A percentile compares a stretch with the other conserved stretches of the same genome.
These are phyloP conservation scores for Lateolabrax maculatus DNA, from an alignment of 2,797 vertebrate genomes.

Conservation along the genomic window DNA sequence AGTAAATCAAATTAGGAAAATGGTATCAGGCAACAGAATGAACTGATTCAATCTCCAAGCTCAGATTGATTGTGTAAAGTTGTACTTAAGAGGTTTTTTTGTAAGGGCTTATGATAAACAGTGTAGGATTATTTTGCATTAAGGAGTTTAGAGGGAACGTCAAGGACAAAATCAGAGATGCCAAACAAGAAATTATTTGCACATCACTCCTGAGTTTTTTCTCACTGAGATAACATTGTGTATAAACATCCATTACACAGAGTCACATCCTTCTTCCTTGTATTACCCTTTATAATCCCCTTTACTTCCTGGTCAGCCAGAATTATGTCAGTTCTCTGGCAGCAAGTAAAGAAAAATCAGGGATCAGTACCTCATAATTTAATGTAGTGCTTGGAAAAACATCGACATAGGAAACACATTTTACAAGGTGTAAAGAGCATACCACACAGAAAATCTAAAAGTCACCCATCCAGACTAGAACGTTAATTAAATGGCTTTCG, in stretches of 20 bases:
- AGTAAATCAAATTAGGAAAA: slow-evolving; percentile 49
- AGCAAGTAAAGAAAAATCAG: slow-evolving; percentile 21
- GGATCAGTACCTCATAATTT: neutral
- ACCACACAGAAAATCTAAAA: neutral
- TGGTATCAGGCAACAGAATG: slow-evolving; percentile 30
- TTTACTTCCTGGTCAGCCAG: neutral
- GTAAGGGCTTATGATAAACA: slow-evolving; percentile 18
- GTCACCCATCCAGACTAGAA: neutral
- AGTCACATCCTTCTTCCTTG: neutral
- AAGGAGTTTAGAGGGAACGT: neutral
- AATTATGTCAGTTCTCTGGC: slow-evolving; percentile 3
- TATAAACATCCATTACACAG: slow-evolving; percentile 15
- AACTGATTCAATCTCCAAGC: slow-evolving; percentile 38
- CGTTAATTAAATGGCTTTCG: neutral
- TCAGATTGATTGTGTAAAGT: slow-evolving; percentile 17
- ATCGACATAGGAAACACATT: neutral
- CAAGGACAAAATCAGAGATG: neutral
- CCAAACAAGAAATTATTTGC: slow-evolving; percentile 12
- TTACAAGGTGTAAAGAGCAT: neutral
- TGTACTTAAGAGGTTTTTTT: neutral
- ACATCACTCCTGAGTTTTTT: slow-evolving; percentile 8
- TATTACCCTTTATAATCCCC: neutral
- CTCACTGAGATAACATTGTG: slow-evolving; percentile 4
- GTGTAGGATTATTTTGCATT: neutral
- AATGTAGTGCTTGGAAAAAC: neutral